Percentiles rank a stretch among this genome's conserved stretches.
phyloP scores from a whole-genome alignment of 2,113 vertebrate genomes.

The Furnarius figulus region DNA sequence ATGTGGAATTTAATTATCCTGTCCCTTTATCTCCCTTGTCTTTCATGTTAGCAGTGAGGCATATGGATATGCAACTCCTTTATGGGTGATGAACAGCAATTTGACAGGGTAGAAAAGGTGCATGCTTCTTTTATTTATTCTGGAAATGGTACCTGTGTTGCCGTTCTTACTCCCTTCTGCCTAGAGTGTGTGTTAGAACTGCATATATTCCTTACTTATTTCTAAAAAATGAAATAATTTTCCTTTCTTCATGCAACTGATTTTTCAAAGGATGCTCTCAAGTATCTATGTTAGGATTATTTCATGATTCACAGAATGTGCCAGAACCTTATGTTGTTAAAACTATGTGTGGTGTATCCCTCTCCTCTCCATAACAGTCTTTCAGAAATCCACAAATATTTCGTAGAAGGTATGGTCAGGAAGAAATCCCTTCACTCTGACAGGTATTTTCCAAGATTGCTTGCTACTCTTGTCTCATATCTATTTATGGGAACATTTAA shows the following conservation, averaged over 20 bases:
- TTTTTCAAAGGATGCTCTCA: background rate
- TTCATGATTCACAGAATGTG: background rate
- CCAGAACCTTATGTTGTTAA: background rate
- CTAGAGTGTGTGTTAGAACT: background rate
- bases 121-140: background rate
- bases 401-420: background rate
- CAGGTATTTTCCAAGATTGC: conserved; percentile 16
- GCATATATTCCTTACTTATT: background rate
- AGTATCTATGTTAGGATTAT: background rate
- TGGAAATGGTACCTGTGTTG: background rate
- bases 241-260: background rate
- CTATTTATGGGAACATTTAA: conserved; percentile 35
- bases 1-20: background rate
- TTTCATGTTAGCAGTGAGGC: background rate
- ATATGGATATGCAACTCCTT: background rate
- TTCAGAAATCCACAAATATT: background rate
- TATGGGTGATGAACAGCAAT: background rate
- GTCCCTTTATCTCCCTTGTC: background rate
- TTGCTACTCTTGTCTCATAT: background rate
- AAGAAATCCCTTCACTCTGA: conserved; percentile 1
- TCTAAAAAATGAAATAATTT: background rate
- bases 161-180: background rate
- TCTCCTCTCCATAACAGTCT: background rate
- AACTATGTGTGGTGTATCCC: background rate
- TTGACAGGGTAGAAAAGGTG: background rate